Conservation (phyloP, 2,888 invertebrate genomes). For the Lordiphosa andalusiaca region DNA sequence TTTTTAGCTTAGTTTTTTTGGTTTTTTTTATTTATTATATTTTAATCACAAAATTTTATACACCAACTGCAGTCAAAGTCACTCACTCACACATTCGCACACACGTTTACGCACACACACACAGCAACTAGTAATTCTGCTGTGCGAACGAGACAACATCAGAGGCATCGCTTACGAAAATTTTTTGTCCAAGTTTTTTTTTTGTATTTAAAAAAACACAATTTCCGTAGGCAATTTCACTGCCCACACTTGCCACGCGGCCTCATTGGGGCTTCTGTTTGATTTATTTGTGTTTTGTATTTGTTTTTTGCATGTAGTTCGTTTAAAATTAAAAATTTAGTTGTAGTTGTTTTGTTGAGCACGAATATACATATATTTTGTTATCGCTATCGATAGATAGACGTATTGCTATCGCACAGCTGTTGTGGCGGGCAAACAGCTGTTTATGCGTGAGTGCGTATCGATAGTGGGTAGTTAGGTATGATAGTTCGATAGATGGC, state of each 20-base stretch:
- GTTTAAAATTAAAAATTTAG: constrained; percentile 24
- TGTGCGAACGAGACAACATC: constrained; percentile 37
- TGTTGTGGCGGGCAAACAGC: too few species aligned
- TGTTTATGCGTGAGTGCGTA: too few species aligned
- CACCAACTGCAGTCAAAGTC: constrained; percentile 68
- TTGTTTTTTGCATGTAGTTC: constrained; percentile 25
- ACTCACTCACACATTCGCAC: constrained; percentile 34
- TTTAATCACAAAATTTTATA: constrained; percentile 49
- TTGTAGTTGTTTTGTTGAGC: constrained; percentile 35
- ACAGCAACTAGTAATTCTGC: constrained; percentile 75
- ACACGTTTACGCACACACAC: constrained; percentile 52
- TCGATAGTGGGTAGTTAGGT: too few species aligned
- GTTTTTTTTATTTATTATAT: constrained; percentile 35
- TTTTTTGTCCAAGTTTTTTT: constrained; percentile 39
- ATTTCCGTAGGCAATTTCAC: constrained; percentile 46
- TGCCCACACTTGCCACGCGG: constrained; percentile 34
- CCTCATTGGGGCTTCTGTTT: constrained; percentile 22
- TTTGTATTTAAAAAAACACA: constrained; percentile 36
- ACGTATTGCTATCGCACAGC: too few species aligned
- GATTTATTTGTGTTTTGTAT: constrained; percentile 19
- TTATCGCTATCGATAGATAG: constrained; percentile 15
- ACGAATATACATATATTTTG: constrained; percentile 18
- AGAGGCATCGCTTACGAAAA: constrained; percentile 61
- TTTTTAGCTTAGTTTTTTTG: constrained; percentile 28
- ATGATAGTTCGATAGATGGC: too few species aligned